These are phyloP conservation scores for Onychorhynchus coronatus DNA, from an alignment of 2,113 vertebrate species.

Conservation along the genomic window DNA sequence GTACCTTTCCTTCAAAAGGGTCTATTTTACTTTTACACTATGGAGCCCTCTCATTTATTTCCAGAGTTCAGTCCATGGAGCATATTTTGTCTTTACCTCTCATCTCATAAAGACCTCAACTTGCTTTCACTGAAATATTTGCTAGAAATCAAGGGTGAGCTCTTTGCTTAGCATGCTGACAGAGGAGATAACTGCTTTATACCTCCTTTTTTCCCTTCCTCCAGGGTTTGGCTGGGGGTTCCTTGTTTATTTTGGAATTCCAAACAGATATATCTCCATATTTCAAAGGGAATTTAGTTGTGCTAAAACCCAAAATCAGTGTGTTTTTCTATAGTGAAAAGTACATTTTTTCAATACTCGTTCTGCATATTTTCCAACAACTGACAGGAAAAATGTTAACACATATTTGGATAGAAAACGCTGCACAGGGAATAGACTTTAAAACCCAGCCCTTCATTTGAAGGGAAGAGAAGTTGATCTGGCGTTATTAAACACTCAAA, in stretches of 20 bases:
- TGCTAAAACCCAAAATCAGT: not conserved
- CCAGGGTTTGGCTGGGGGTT: not conserved
- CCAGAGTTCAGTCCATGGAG: not conserved
- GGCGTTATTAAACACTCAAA: not conserved
- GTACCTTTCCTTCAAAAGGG: not conserved
- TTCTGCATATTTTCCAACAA: not conserved
- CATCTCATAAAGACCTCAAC: not conserved
- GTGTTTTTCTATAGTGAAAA: not conserved
- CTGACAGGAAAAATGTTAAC: not conserved
- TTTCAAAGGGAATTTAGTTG: not conserved
- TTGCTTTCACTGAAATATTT: not conserved
- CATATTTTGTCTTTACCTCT: not conserved
- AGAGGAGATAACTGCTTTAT: not conserved
- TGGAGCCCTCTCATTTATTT: not conserved
- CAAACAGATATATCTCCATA: not conserved
- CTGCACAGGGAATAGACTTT: not conserved
- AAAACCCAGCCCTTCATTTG: not conserved
- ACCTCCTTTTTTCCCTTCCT: not conserved
- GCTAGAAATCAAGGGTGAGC: not conserved
- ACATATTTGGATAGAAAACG: not conserved
- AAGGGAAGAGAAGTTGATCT: not conserved
- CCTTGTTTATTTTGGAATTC: not conserved
- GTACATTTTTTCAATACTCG: not conserved
- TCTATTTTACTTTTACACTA: not conserved
- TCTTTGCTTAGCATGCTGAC: not conserved